Conservation (phyloP, 1,140 invertebrate species). For the Drosophila lacteicornis region DNA sequence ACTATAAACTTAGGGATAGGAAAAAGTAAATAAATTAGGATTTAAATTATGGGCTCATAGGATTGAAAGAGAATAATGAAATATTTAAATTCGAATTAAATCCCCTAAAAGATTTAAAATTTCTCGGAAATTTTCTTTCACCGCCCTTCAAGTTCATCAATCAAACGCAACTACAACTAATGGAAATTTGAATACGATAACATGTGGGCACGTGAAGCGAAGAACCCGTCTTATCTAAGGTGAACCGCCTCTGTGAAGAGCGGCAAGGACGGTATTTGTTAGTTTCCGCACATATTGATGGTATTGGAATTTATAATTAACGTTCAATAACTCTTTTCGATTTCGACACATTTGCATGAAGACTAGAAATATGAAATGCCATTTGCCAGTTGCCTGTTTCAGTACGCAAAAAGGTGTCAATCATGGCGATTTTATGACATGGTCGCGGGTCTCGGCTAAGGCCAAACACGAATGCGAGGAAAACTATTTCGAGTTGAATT, state of each 20-base stretch:
- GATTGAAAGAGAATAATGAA: not conserved
- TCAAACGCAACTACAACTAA: conserved; percentile 50
- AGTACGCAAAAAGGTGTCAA: conserved; percentile 70
- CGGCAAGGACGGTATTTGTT: conserved; percentile 62
- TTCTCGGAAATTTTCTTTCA: conserved; percentile 29
- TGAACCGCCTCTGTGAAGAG: conserved; percentile 45
- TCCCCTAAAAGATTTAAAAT: not conserved
- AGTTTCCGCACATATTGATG: conserved; percentile 49
- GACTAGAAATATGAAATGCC: conserved; percentile 42
- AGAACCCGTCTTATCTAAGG: conserved; percentile 61
- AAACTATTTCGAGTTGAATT: conserved; percentile 55
- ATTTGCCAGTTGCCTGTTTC: conserved; percentile 25
- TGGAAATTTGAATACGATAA: conserved; percentile 54
- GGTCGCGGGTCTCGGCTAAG: conserved; percentile 59
- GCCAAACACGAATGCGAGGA: conserved; percentile 51
- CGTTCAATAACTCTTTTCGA: conserved; percentile 73
- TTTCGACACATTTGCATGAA: conserved; percentile 52
- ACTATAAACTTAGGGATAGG: too few species aligned
- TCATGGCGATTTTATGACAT: conserved; percentile 55
- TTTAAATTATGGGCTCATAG: not conserved
- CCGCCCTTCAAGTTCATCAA: conserved; percentile 36
- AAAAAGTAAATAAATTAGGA: not conserved
- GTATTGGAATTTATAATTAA: conserved; percentile 77
- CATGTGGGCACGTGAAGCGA: conserved; percentile 47
- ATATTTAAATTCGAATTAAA: not conserved